Conservation (phyloP, 2,797 vertebrate genomes). For the Ctenopoma multispine region DNA sequence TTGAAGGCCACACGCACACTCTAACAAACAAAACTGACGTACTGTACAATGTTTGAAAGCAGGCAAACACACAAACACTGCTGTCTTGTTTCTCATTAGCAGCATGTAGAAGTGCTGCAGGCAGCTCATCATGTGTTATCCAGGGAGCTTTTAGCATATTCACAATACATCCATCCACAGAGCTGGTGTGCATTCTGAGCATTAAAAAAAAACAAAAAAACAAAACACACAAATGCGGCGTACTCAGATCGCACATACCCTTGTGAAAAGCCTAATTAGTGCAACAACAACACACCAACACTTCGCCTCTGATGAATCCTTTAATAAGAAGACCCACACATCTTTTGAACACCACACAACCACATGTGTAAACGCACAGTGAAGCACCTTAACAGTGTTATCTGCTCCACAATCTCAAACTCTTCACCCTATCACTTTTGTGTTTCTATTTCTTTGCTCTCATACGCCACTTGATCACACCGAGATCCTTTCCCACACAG, state of each 20-base stretch:
- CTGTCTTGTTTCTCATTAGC: slow-evolving; percentile 37
- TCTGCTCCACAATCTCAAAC: slow-evolving; percentile 34
- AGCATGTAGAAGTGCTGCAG: slow-evolving; percentile 31
- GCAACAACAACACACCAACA: slow-evolving; percentile 10
- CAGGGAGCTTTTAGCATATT: slow-evolving; percentile 48
- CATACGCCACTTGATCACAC: slow-evolving; percentile 28
- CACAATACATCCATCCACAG: slow-evolving; percentile 29
- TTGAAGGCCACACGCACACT: not conserved
- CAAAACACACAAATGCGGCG: not conserved
- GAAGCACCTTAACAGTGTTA: not conserved
- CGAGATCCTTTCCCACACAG: slow-evolving; percentile 35
- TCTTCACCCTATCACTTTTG: slow-evolving; percentile 13
- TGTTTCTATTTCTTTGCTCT: slow-evolving; percentile 34
- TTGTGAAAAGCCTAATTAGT: slow-evolving; percentile 9
- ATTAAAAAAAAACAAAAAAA: not conserved
- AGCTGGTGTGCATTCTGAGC: not conserved
- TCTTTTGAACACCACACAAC: not conserved
- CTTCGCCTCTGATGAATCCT: slow-evolving; percentile 21
- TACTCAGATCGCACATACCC: not conserved
- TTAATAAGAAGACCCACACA: slow-evolving; percentile 12
- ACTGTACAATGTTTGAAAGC: slow-evolving; percentile 1
- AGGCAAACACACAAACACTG: slow-evolving; percentile 8
- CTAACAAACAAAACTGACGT: not conserved
- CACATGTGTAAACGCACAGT: not conserved
- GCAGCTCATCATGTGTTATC: slow-evolving; percentile 37